Base-by-base conservation (phyloP, 2,113 vertebrate species). In the Peromyscus polionotus region DNA sequence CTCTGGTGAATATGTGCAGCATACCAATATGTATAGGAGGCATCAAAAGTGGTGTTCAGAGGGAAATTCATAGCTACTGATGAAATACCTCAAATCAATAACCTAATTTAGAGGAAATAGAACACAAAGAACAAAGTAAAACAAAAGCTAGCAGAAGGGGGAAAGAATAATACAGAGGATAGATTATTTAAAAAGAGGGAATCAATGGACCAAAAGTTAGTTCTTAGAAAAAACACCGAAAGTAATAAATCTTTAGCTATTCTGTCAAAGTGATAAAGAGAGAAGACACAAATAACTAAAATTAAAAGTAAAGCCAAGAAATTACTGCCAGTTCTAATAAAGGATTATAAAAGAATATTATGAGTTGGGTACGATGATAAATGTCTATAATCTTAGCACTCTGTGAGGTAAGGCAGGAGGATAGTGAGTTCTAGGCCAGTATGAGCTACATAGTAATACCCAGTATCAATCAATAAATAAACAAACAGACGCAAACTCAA, bases 81-180 rank as follows among this genome's bases (percentile, higher is more conserved):
- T 93, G 39, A 59, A 59, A 61, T 14, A 89, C 45, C 19, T 76
- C 72, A 63, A 63, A 90, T 63, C 39, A 77, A 39, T 36, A 76
- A 65, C 28, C 39, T 22, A 90, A 39, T 26, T 17, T 76, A 45
- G n/a, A 48, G 6, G 28, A 77, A 77, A 76, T 24, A 63, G 39
- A 77, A 77, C 19, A 63, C 8, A 11, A 93, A 95, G 67, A 95
- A 51, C 51, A 83, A 94, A 91, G 42, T 79, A 88, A 97, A 70
- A 28, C 19, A 90, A 77, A 95, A 79, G 22, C 22, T 91, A 91
- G 33, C 26, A 93, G 59, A 91, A 90, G 13, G 1, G 54, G 65
- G 45, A n/a, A 95, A 87, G 79, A 68, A 88, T n/a, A 86, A 39
- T 22, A 39, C 17, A 65, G n/a, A 63, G 42, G 7, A 79, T 19